Evolutionary conservation across 2,113 vertebrate genomes (phyloP), one percentile per base, ranked within the genome.

Genomic region (Scomber colias): DNA sequence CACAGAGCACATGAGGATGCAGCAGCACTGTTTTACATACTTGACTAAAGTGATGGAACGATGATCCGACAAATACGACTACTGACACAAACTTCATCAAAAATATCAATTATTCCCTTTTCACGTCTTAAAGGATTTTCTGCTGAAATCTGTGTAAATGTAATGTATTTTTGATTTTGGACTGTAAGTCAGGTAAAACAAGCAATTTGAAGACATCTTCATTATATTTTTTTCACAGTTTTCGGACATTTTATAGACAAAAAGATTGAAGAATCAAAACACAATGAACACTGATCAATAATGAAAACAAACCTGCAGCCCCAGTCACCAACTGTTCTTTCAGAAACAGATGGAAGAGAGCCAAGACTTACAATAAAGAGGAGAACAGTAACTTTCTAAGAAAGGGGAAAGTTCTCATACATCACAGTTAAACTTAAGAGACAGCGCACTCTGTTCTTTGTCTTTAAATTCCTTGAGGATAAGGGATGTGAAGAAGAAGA

Each of bases 401-500:
- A 73, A 31, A 53, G 51, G 31, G 9, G 5, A 67, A 75, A 49
- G 17, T 77, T 57, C 12, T 63, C 21, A 46, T 53, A 30, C n/a
- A 68, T 82, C 68, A 65, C 16, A 11, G 69, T 60, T 53, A 46
- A 67, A 54, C 19, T 15, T 49, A 63, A 64, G 11, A 48, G 54
- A 64, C 31, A 16, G 17, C 12, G 13, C 13, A 27, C 27, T 48
- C 40, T 27, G 10, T 49, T 21, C 21, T 66, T 59, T 49, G 21
- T 60, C 46, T 69, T 21, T 14, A 60, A 55, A 46, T 59, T 82
- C 17, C 13, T 40, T 69, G 24, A 65, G 45, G 46, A 82, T 60
- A 53, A 81, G n/a, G 9, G 44, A 49, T 55, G 63, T 61, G 60
- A 56, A 27, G 40, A 40, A 64, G 65, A 60, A 44, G 40, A n/a